A percentile compares a stretch with the other conserved stretches of the same genome.
Conservation (phyloP, 2,113 vertebrate genomes). For the Corydoras sp. region DNA sequence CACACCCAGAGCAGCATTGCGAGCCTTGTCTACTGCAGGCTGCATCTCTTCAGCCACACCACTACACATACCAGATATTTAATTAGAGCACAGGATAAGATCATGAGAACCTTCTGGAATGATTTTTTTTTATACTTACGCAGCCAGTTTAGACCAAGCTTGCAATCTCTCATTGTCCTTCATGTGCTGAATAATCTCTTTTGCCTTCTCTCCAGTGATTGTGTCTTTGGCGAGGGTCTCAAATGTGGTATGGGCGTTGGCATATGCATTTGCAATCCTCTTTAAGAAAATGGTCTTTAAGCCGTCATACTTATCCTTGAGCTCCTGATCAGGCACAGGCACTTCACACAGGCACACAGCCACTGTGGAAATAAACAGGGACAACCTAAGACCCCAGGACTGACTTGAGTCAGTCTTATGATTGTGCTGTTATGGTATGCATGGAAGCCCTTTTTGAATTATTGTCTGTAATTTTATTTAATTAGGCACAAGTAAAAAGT, state of each 20-base stretch:
- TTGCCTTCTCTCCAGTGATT: neutral
- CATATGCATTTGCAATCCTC: conserved; percentile 44
- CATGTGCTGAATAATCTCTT: neutral
- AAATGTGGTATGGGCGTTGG: neutral
- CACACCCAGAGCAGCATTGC: conserved; percentile 42
- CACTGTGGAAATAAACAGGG: conserved; percentile 44
- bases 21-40: conserved; percentile 54
- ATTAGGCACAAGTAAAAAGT: too few species aligned
- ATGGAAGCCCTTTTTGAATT: too few species aligned
- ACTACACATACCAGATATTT: conserved; percentile 43
- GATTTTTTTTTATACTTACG: conserved; percentile 46
- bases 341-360: conserved; percentile 53
- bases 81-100: neutral
- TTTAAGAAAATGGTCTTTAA: conserved; percentile 45
- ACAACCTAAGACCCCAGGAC: too few species aligned
- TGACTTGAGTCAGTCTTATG: too few species aligned
- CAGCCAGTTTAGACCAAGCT: conserved; percentile 31
- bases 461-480: too few species aligned
- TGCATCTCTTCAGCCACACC: conserved; percentile 39
- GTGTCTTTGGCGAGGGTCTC: conserved; percentile 8
- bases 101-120: neutral
- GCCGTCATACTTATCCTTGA: conserved; percentile 52
- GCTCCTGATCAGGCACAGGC: conserved; percentile 52
- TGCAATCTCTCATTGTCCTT: conserved; percentile 40
- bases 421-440: too few species aligned